These are phyloP conservation scores for Ericerus pela DNA, from an alignment of 1,140 invertebrate species.

Conservation along the genomic window DNA sequence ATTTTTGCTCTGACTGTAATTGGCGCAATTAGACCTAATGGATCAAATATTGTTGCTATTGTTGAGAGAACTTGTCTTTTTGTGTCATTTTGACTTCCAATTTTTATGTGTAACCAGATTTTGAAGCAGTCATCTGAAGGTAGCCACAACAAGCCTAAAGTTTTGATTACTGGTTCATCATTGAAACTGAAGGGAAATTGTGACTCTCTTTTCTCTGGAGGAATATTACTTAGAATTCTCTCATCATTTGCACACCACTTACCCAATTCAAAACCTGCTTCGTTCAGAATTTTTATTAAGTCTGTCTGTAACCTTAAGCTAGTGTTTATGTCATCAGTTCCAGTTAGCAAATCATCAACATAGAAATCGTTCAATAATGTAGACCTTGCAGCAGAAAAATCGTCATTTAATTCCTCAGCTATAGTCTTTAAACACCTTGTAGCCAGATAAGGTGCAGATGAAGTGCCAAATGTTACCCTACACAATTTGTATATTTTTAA, in stretches of 20 bases:
- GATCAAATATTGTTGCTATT: slow-evolving; percentile 22
- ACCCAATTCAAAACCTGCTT: slow-evolving; percentile 22
- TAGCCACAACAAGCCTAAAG: slow-evolving; percentile 4
- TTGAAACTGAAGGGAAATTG: not conserved
- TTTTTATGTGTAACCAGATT: not conserved
- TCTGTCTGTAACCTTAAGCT: slow-evolving; percentile 19
- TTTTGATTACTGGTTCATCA: not conserved
- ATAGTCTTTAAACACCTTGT: slow-evolving; percentile 28
- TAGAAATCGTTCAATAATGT: slow-evolving; percentile 21
- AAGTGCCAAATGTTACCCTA: slow-evolving; percentile 27
- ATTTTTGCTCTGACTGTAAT: slow-evolving; percentile 15
- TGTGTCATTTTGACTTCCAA: not conserved
- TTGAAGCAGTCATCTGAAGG: not conserved
- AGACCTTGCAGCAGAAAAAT: slow-evolving; percentile 19
- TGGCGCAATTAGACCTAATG: slow-evolving; percentile 18
- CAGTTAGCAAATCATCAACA: slow-evolving; percentile 22
- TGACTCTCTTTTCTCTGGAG: not conserved
- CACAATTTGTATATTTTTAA: slow-evolving; percentile 25
- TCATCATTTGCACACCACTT: slow-evolving; percentile 22
- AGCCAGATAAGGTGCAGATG: slow-evolving; percentile 27
- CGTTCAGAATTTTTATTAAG: slow-evolving; percentile 19
- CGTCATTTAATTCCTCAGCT: slow-evolving; percentile 24
- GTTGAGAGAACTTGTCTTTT: slow-evolving; percentile 18
- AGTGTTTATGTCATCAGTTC: slow-evolving; percentile 17
- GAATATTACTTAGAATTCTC: slow-evolving; percentile 8